A percentile compares a stretch with the other conserved stretches of the same genome.
Evolutionary conservation across 1,140 invertebrate genomes (phyloP).

Genomic region (Heliconius eleuchia): DNA sequence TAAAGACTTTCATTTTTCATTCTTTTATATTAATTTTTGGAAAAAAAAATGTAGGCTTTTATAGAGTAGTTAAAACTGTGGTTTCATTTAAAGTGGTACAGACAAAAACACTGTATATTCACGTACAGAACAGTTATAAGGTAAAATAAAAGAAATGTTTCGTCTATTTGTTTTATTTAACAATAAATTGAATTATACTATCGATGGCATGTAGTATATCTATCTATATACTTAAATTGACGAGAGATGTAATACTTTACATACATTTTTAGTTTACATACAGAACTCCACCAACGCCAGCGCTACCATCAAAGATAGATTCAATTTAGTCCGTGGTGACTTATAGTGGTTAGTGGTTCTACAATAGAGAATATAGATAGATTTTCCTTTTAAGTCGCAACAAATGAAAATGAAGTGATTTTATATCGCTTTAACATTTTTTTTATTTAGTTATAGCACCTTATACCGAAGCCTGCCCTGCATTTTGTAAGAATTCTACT

Average conservation of each 20-base stretch:
- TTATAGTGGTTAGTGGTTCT: neutral
- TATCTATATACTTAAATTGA: slow-evolving; percentile 24
- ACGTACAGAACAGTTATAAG: neutral
- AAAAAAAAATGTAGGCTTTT: too few relatives aligned
- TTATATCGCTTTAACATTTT: neutral
- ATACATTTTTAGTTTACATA: neutral
- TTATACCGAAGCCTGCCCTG: neutral
- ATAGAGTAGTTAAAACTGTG: too few relatives aligned
- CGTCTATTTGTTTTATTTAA: slow-evolving; percentile 33
- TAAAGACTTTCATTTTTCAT: too few relatives aligned
- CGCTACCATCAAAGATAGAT: neutral
- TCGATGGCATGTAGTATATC: slow-evolving; percentile 22
- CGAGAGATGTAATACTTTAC: slow-evolving; percentile 1
- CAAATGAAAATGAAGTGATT: neutral
- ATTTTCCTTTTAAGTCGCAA: neutral
- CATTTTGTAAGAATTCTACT: neutral
- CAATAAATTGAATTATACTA: slow-evolving; percentile 34
- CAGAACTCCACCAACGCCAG: neutral
- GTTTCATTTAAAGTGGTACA: too few relatives aligned
- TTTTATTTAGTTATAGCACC: neutral
- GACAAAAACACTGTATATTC: too few relatives aligned
- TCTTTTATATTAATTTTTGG: too few relatives aligned
- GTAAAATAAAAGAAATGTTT: neutral
- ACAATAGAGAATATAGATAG: neutral
- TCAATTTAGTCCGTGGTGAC: neutral